phyloP scores from a whole-genome alignment of 2,797 vertebrate species.

The Hephaestus fuliginosus region DNA sequence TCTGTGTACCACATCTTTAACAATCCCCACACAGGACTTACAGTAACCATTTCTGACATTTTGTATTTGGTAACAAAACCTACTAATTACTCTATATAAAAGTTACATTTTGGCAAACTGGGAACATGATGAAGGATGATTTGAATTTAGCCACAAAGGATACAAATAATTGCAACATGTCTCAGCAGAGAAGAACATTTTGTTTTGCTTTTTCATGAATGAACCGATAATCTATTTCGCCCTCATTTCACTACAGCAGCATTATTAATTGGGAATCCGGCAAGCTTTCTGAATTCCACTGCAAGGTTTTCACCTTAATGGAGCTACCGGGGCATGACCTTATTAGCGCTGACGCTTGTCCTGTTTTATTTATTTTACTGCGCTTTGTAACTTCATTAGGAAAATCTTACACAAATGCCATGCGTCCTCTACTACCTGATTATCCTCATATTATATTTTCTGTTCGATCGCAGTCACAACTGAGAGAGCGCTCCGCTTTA shows the following conservation, averaged over 20 bases:
- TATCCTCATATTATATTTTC: slow-evolving; percentile 39
- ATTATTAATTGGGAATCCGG: not conserved
- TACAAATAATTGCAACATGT: not conserved
- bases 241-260: not conserved
- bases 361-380: slow-evolving; percentile 20
- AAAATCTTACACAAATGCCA: not conserved
- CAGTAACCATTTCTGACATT: not conserved
- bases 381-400: slow-evolving; percentile 29
- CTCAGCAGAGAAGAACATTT: not conserved
- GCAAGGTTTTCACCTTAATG: not conserved
- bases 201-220: not conserved
- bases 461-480: slow-evolving; percentile 1
- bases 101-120: not conserved
- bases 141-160: not conserved
- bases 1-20: not conserved
- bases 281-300: slow-evolving; percentile 10
- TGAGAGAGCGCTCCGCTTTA: not conserved
- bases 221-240: not conserved
- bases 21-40: not conserved
- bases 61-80: not conserved
- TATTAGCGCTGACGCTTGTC: not conserved
- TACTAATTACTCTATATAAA: not conserved
- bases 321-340: not conserved
- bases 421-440: not conserved
- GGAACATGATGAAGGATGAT: not conserved